Evolutionary conservation across 2,113 vertebrate genomes (phyloP).

Genomic region (Brachypteracias leptosomus): DNA sequence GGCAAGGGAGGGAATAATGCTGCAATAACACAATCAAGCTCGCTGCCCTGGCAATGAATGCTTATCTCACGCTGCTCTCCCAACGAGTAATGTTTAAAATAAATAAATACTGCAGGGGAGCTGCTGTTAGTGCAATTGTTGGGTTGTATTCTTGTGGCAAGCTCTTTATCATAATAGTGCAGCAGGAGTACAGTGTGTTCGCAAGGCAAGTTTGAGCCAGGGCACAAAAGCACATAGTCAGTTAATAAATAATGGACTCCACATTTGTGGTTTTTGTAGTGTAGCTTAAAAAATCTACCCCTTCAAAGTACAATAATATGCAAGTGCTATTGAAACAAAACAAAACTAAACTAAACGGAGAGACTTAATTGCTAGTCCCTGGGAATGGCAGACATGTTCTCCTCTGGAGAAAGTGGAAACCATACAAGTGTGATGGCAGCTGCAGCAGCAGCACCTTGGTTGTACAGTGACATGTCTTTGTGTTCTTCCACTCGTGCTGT

Average conservation of each 20-base stretch:
- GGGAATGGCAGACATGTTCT: not conserved
- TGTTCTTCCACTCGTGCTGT: not conserved
- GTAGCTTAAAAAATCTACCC: not conserved
- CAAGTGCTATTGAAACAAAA: not conserved
- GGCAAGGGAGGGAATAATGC: not conserved
- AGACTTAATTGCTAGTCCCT: not conserved
- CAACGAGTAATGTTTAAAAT: constrained; percentile 37
- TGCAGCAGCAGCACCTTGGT: not conserved
- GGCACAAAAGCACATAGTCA: not conserved
- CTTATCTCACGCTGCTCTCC: not conserved
- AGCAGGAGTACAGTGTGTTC: constrained; percentile 1
- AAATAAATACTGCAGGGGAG: constrained; percentile 26
- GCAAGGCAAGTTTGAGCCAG: not conserved
- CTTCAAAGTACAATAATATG: not conserved
- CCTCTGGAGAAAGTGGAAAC: not conserved
- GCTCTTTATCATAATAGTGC: constrained; percentile 16
- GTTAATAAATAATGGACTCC: constrained; percentile 8
- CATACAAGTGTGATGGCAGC: rapidly evolving
- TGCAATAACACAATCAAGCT: not conserved
- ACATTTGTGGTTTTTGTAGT: not conserved
- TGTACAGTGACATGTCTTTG: rapidly evolving
- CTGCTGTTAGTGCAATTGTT: constrained; percentile 28
- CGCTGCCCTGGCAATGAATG: not conserved
- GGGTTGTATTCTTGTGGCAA: constrained; percentile 10
- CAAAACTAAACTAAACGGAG: not conserved